A percentile compares a stretch with the other conserved stretches of the same genome.
Evolutionary conservation across 2,797 vertebrate genomes (phyloP).

Genomic region (Characodon lateralis): DNA sequence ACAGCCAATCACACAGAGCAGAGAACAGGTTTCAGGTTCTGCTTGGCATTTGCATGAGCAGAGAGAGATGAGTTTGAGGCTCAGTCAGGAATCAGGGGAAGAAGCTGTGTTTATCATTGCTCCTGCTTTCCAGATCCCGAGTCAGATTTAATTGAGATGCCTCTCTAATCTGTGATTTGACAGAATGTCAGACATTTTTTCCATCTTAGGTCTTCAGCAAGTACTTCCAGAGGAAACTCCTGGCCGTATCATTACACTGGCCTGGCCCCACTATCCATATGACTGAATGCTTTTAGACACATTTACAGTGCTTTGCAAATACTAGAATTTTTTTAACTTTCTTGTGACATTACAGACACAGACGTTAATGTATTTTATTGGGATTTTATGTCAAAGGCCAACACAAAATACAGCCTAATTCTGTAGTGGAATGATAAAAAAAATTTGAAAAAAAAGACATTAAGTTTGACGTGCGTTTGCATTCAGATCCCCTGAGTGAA

Average conservation of each 20-base stretch:
- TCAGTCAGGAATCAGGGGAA: slow-evolving; percentile 38
- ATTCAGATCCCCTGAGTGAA: too few relatives aligned
- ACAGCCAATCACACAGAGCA: slow-evolving; percentile 62
- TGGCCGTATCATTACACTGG: slow-evolving; percentile 16
- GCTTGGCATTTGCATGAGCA: slow-evolving; percentile 53
- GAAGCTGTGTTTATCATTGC: slow-evolving; percentile 14
- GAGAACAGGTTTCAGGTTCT: slow-evolving; percentile 57
- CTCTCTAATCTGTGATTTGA: slow-evolving; percentile 22
- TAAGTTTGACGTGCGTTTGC: too few relatives aligned
- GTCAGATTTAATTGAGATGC: slow-evolving; percentile 36
- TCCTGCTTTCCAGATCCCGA: slow-evolving; percentile 30
- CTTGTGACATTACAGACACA: background rate
- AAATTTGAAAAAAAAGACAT: too few relatives aligned
- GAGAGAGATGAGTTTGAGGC: slow-evolving; percentile 30
- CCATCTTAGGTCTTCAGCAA: background rate
- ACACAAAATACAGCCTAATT: background rate
- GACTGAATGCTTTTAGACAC: background rate
- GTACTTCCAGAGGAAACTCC: slow-evolving; percentile 22
- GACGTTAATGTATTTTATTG: background rate
- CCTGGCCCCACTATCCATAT: slow-evolving; percentile 5
- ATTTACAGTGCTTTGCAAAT: background rate
- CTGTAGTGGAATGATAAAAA: background rate
- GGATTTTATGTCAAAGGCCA: background rate
- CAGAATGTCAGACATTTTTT: slow-evolving; percentile 10
- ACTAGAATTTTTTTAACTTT: background rate